phyloP scores from a whole-genome alignment of 2,888 invertebrate species.

The Meta bourneti region DNA sequence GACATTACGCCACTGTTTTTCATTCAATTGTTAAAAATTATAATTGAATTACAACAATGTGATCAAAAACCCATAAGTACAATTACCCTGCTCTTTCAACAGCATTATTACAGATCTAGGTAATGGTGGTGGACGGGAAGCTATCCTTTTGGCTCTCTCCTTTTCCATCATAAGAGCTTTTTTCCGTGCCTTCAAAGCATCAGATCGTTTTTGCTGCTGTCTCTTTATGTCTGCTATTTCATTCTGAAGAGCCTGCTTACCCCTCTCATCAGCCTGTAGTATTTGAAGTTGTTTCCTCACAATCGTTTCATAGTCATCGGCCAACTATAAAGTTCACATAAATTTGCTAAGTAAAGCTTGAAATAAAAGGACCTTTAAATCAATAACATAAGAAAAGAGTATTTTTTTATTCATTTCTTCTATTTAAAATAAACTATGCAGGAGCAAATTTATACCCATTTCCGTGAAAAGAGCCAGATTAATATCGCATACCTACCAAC shows the following conservation, averaged over 20 bases:
- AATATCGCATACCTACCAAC: too few species aligned
- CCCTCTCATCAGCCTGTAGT: constrained; percentile 67
- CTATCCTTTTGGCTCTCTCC: constrained; percentile 49
- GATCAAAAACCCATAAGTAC: neutral
- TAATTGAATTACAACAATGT: neutral
- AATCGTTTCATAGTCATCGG: constrained; percentile 43
- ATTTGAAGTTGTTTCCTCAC: constrained; percentile 54
- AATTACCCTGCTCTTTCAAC: constrained; percentile 49
- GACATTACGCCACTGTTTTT: too few species aligned
- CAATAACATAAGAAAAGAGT: too few species aligned
- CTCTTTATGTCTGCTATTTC: constrained; percentile 61
- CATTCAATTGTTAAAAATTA: too few species aligned
- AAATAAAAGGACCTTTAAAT: too few species aligned
- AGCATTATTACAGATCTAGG: constrained; percentile 51
- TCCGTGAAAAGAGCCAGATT: too few species aligned
- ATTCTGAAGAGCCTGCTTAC: constrained; percentile 49
- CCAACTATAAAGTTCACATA: neutral
- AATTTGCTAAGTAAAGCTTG: neutral
- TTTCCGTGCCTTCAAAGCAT: constrained; percentile 19
- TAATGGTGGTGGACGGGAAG: constrained; percentile 52
- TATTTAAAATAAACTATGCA: too few species aligned
- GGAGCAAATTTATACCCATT: too few species aligned
- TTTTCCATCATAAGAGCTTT: constrained; percentile 59
- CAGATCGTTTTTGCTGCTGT: constrained; percentile 25
- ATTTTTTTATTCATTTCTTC: too few species aligned